A percentile compares a stretch with the other conserved stretches of the same genome.
These are phyloP conservation scores for Enteromius fasciolatus DNA, from an alignment of 2,797 vertebrate species.

Conservation along the genomic window DNA sequence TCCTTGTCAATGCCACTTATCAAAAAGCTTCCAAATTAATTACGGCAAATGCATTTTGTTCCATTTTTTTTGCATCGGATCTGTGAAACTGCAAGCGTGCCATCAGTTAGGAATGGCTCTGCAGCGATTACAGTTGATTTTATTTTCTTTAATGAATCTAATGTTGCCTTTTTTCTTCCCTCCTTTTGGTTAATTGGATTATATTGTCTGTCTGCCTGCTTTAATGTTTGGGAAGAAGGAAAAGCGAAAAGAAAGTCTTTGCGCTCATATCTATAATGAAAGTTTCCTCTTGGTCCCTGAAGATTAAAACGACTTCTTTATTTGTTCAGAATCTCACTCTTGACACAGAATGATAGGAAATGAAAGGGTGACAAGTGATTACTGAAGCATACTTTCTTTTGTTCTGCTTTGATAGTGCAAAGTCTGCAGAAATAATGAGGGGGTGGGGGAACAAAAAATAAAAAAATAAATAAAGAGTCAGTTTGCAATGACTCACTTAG, in stretches of 20 bases:
- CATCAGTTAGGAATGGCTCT: constrained; percentile 76
- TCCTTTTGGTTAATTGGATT: constrained; percentile 77
- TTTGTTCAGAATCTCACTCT: constrained; percentile 75
- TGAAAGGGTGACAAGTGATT: constrained; percentile 63
- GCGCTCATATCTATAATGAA: constrained; percentile 70
- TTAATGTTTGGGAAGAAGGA: constrained; percentile 71
- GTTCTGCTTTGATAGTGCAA: constrained; percentile 48
- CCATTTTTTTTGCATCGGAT: constrained; percentile 71
- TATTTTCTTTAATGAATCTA: constrained; percentile 75
- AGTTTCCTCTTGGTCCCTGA: constrained; percentile 63
- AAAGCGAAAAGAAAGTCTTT: constrained; percentile 61
- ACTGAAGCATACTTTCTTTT: constrained; percentile 39
- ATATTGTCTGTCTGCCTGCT: constrained; percentile 76
- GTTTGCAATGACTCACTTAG: constrained; percentile 31
- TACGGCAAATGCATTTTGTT: constrained; percentile 71
- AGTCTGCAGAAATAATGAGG: constrained; percentile 48
- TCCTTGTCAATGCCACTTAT: constrained; percentile 79
- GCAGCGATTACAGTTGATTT: constrained; percentile 77
- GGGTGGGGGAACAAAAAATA: constrained; percentile 21
- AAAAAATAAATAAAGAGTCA: constrained; percentile 33
- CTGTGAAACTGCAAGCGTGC: constrained; percentile 73
- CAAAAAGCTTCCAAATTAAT: constrained; percentile 79
- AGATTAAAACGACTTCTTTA: constrained; percentile 74
- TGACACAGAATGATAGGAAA: constrained; percentile 71
- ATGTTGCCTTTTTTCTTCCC: constrained; percentile 64